Percentiles rank a stretch among this genome's conserved stretches.
Conservation (phyloP, 1,140 invertebrate genomes). For the Nasonia longicornis region DNA sequence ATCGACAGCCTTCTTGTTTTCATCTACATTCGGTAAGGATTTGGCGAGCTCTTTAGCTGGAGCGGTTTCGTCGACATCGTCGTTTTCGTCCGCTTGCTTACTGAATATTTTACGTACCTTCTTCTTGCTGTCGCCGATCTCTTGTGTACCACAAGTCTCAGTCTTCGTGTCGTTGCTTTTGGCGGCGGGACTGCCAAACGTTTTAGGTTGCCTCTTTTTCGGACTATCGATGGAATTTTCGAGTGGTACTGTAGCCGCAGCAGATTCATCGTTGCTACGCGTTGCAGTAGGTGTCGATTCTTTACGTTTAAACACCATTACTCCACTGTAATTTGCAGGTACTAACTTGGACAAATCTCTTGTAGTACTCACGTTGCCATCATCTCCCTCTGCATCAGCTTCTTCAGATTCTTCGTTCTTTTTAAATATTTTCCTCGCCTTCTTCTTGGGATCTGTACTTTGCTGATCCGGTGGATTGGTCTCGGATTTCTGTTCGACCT, state of each 20-base stretch:
- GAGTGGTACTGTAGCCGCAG: not conserved
- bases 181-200: not conserved
- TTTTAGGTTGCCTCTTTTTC: constrained; percentile 25
- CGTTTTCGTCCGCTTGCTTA: constrained; percentile 30
- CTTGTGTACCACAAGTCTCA: no score
- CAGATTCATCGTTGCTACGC: not conserved
- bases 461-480: not conserved
- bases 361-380: not conserved
- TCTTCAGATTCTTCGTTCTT: constrained; percentile 11
- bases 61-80: not conserved
- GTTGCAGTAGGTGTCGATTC: not conserved
- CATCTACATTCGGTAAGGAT: constrained; percentile 17
- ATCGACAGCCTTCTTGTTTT: constrained; percentile 61
- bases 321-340: not conserved
- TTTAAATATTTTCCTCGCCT: constrained; percentile 37
- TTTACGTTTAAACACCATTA: not conserved
- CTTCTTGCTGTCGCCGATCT: constrained; percentile 12
- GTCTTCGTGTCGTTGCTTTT: constrained; percentile 2
- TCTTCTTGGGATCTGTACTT: constrained; percentile 16
- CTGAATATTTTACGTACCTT: constrained; percentile 38
- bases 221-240: not conserved
- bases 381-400: not conserved
- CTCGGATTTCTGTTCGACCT: not conserved
- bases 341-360: constrained; percentile 27
- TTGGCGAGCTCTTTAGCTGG: constrained; percentile 22